These are phyloP conservation scores for Porites lutea DNA, from an alignment of 64 coral and sea anemone genomes.

Conservation along the genomic window DNA sequence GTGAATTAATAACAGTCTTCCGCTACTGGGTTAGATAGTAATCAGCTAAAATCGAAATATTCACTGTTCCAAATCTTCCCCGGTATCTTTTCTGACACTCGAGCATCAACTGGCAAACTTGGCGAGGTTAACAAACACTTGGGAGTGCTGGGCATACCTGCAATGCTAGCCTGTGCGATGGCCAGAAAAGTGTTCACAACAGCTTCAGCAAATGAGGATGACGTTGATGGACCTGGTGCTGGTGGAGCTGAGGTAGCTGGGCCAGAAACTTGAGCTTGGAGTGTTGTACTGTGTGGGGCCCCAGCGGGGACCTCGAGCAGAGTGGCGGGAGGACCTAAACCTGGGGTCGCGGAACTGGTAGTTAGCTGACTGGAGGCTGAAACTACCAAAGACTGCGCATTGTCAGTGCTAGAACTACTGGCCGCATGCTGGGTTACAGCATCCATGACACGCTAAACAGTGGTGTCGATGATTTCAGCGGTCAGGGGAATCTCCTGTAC, in stretches of 20 bases:
- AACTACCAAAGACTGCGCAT: neutral
- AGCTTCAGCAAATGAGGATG: conserved; percentile 1
- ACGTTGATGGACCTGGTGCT: neutral
- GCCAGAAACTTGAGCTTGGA: neutral
- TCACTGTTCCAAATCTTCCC: conserved; percentile 30
- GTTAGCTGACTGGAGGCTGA: neutral
- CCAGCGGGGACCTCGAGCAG: conserved; percentile 2
- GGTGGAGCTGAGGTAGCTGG: neutral
- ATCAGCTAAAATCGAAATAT: conserved; percentile 11
- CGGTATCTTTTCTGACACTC: neutral
- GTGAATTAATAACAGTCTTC: neutral
- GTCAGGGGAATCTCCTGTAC: neutral
- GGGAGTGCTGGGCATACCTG: neutral
- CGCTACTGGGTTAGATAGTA: neutral
- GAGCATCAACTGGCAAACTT: conserved; percentile 21
- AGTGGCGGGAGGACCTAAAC: neutral
- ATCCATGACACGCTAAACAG: neutral
- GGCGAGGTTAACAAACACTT: neutral
- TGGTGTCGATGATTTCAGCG: conserved; percentile 12
- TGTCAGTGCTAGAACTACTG: neutral
- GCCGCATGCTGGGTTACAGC: neutral
- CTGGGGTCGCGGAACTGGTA: neutral
- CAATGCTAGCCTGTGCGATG: neutral
- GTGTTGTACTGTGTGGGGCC: conserved; percentile 22
- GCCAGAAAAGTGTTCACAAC: neutral